Conservation (phyloP, 2,888 invertebrate genomes). For the Parthenolecanium corni region DNA sequence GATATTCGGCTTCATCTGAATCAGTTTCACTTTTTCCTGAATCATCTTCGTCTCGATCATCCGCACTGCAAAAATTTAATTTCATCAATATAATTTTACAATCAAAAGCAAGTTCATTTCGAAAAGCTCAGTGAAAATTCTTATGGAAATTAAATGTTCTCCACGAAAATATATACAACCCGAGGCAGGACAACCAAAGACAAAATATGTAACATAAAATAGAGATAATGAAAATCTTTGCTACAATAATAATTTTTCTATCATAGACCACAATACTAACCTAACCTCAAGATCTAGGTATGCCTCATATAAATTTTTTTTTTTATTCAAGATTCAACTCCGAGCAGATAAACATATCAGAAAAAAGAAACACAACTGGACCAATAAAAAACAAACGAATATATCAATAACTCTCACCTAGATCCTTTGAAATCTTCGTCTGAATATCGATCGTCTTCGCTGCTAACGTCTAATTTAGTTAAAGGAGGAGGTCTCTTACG, state of each 20-base stretch:
- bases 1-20: constrained; percentile 42
- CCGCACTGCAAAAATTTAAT: constrained; percentile 36
- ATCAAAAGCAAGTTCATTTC: background rate
- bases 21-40: constrained; percentile 44
- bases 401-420: constrained; percentile 44
- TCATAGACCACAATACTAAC: background rate
- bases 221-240: background rate
- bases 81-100: constrained; percentile 2
- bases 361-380: background rate
- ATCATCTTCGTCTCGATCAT: constrained; percentile 48
- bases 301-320: too few relatives aligned
- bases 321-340: background rate
- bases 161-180: too few relatives aligned
- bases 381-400: background rate
- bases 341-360: background rate
- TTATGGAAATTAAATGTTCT: too few relatives aligned
- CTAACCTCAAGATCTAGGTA: too few relatives aligned
- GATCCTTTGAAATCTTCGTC: constrained; percentile 88
- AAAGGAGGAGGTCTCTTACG: constrained; percentile 50
- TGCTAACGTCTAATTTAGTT: constrained; percentile 65
- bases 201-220: too few relatives aligned
- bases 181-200: too few relatives aligned
- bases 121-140: too few relatives aligned
- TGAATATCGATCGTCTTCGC: constrained; percentile 66
- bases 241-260: background rate